Evolutionary conservation across 2,113 vertebrate genomes (phyloP).

Genomic region (Antechinus stuartii): DNA sequence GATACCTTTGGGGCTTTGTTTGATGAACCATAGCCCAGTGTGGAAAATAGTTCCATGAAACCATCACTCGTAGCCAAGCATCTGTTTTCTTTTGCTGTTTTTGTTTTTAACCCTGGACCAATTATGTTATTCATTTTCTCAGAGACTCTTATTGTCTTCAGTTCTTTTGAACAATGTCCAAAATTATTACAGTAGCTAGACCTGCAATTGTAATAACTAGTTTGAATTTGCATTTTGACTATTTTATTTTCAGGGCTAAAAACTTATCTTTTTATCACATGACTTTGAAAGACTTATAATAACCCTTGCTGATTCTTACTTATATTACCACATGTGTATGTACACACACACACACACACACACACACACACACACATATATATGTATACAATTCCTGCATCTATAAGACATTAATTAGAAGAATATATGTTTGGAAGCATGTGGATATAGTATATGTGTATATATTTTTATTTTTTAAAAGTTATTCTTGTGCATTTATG

Average conservation of each 20-base stretch:
- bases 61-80: conserved; percentile 54
- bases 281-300: neutral
- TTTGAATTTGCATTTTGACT: neutral
- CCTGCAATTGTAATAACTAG: conserved; percentile 11
- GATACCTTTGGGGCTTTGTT: conserved; percentile 54
- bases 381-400: neutral
- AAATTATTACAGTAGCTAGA: conserved; percentile 19
- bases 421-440: neutral
- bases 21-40: conserved; percentile 38
- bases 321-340: neutral
- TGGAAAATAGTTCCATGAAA: conserved; percentile 55
- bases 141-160: conserved; percentile 57
- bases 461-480: neutral
- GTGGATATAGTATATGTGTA: neutral
- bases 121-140: conserved; percentile 37
- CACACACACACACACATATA: neutral
- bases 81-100: conserved; percentile 46
- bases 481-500: neutral
- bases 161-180: neutral
- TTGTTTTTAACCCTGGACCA: conserved; percentile 48
- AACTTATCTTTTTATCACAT: neutral
- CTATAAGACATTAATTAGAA: neutral
- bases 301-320: neutral
- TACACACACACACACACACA: neutral
- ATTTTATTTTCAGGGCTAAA: neutral